A percentile compares a stretch with the other conserved stretches of the same genome.
These are phyloP conservation scores for Pangasius krempfi DNA, from an alignment of 2,797 vertebrate genomes.

Conservation along the genomic window DNA sequence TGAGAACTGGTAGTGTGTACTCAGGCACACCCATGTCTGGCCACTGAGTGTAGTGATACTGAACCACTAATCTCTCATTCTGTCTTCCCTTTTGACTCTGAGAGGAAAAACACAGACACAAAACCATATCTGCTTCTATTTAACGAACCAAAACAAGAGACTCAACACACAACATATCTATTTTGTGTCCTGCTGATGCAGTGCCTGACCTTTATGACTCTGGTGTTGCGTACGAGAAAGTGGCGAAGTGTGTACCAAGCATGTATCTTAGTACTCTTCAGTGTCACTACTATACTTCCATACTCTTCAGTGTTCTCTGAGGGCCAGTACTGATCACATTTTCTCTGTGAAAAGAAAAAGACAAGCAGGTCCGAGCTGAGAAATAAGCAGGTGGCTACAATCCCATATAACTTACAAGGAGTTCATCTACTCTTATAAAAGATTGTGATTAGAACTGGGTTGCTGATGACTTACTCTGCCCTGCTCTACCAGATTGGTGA, in stretches of 20 bases:
- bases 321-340: slow-evolving; percentile 99
- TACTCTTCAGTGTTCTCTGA: slow-evolving; percentile 95
- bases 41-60: slow-evolving; percentile 99
- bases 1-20: slow-evolving; percentile 95
- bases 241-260: slow-evolving; percentile 94
- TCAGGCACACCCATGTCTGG: slow-evolving; percentile 98
- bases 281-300: slow-evolving; percentile 91
- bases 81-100: slow-evolving; percentile 91
- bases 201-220: slow-evolving; percentile 88
- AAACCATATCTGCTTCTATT: background rate
- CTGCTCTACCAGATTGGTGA: slow-evolving; percentile 98
- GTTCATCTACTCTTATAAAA: background rate
- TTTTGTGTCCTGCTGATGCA: background rate
- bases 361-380: background rate
- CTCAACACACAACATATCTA: background rate
- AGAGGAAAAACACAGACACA: slow-evolving; percentile 3
- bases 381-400: background rate
- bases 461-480: slow-evolving; percentile 84
- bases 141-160: background rate
- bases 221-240: slow-evolving; percentile 91
- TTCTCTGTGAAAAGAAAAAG: slow-evolving; percentile 78
- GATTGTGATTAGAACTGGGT: background rate
- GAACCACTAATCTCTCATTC: slow-evolving; percentile 88
- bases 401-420: background rate
- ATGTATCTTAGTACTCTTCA: slow-evolving; percentile 92